phyloP scores from a whole-genome alignment of 2,797 vertebrate species.

The Chaetodon trifasciatus region DNA sequence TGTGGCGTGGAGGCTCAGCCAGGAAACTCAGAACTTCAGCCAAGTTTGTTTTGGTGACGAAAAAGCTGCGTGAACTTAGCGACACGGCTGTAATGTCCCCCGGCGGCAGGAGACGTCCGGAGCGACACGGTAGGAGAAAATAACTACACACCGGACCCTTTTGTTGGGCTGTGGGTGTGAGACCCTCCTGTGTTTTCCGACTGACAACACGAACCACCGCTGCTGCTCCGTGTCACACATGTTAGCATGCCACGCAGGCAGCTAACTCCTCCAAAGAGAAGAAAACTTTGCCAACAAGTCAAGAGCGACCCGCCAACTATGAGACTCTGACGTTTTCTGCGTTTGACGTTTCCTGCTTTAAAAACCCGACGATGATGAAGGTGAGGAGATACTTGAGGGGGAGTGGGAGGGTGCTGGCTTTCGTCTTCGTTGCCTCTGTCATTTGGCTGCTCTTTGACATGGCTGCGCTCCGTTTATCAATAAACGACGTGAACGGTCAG shows the following conservation, averaged over 20 bases:
- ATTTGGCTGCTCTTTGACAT: conserved; percentile 96
- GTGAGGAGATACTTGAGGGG: conserved; percentile 90
- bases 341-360: background rate
- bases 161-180: conserved; percentile 15
- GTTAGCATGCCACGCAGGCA: conserved; percentile 84
- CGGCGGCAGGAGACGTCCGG: conserved; percentile 31
- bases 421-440: conserved; percentile 93
- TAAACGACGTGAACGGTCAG: conserved; percentile 86
- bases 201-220: conserved; percentile 25
- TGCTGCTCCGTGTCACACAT: conserved; percentile 2
- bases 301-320: background rate
- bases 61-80: background rate
- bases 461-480: conserved; percentile 92
- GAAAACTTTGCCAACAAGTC: conserved; percentile 19
- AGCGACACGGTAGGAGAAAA: conserved; percentile 25
- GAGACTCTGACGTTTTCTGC: background rate
- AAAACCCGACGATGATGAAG: conserved; percentile 70
- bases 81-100: background rate
- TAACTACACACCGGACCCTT: background rate
- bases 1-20: conserved; percentile 2
- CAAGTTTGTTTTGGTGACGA: background rate
- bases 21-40: background rate
- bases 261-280: conserved; percentile 40
- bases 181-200: conserved; percentile 15
- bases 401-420: conserved; percentile 90